Conservation (phyloP, 2,113 vertebrate genomes). For the Merops nubicus region DNA sequence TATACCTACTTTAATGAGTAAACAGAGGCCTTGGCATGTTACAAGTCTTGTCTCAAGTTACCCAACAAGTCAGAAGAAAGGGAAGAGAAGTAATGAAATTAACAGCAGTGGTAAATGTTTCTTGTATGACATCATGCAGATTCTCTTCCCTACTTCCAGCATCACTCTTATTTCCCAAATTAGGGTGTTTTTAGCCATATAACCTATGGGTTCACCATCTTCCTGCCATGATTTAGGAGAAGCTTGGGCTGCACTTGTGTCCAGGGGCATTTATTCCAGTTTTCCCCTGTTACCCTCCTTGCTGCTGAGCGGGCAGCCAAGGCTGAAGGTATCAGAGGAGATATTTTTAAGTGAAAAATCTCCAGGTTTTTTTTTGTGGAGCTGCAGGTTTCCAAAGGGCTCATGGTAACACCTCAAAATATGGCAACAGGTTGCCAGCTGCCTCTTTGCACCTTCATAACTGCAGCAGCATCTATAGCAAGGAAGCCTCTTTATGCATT, state of each 20-base stretch:
- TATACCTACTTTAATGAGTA: slow-evolving; percentile 8
- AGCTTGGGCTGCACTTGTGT: neutral
- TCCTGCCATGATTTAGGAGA: neutral
- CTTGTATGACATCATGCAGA: neutral
- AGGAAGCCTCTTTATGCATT: neutral
- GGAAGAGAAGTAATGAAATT: neutral
- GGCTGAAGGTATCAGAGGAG: neutral
- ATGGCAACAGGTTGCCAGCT: neutral
- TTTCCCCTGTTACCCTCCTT: neutral
- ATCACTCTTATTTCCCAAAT: neutral
- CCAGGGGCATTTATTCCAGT: neutral
- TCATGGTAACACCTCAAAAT: neutral
- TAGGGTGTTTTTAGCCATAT: neutral
- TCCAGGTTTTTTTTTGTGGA: too few species aligned
- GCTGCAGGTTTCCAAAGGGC: neutral
- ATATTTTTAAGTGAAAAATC: neutral
- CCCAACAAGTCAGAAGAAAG: neutral
- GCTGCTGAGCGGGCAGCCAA: neutral
- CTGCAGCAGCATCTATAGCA: neutral
- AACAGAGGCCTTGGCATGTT: neutral
- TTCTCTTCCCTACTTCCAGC: neutral
- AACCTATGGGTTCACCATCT: neutral
- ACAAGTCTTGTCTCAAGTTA: neutral
- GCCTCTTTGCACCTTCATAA: neutral
- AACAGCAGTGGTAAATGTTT: neutral